Percentiles rank a stretch among this genome's conserved stretches.
These are phyloP conservation scores for Agrotis ipsilon DNA, from an alignment of 2,888 invertebrate species.

Conservation along the genomic window DNA sequence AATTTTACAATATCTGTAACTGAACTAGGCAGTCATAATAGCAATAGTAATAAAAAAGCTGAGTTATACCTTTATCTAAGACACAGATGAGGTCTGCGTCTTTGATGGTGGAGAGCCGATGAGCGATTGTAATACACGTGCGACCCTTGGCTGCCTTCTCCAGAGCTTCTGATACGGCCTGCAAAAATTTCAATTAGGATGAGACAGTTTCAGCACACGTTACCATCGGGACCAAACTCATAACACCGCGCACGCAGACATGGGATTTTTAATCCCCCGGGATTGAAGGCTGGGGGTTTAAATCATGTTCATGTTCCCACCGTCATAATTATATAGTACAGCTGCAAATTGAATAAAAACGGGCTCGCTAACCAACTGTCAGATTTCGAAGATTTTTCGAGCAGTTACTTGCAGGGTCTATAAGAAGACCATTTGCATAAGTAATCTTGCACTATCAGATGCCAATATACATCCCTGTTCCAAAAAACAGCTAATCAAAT, in stretches of 20 bases:
- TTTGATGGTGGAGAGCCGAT: slow-evolving; percentile 96
- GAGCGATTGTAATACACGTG: slow-evolving; percentile 96
- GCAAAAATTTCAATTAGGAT: slow-evolving; percentile 38
- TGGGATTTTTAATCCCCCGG: neutral
- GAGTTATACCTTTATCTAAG: slow-evolving; percentile 92
- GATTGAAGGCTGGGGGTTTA: neutral
- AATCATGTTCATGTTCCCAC: neutral
- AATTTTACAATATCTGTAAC: too few species aligned
- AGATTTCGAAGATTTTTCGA: neutral
- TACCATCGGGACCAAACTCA: neutral
- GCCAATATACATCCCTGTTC: neutral
- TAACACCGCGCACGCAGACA: neutral
- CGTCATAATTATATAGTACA: neutral
- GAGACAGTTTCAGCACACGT: neutral
- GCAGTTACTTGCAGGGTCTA: neutral
- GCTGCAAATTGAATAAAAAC: neutral
- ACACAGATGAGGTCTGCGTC: slow-evolving; percentile 96
- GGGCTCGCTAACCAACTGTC: neutral
- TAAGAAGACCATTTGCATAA: neutral
- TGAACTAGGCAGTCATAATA: too few species aligned
- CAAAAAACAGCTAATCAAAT: neutral
- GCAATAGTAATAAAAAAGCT: neutral
- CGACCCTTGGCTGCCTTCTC: slow-evolving; percentile 95
- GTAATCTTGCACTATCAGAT: neutral
- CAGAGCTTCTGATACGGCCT: slow-evolving; percentile 95